phyloP scores from a whole-genome alignment of 2,797 vertebrate species.

The Anguilla marmorata region DNA sequence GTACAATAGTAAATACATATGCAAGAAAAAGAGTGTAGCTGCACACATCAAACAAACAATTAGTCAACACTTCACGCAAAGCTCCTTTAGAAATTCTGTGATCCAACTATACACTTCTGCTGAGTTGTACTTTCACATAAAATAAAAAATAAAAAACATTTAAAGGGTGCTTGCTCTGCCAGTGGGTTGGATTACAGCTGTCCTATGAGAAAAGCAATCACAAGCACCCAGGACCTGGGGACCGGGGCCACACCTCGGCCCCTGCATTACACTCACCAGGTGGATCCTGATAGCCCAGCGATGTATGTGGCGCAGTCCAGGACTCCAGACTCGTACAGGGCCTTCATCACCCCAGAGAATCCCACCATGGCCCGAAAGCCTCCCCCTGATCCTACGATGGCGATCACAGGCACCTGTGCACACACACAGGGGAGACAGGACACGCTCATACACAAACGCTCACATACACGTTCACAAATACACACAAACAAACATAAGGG shows the following conservation, averaged over 20 bases:
- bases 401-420: constrained; percentile 90
- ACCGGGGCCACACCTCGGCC: background rate
- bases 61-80: background rate
- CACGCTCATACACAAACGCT: background rate
- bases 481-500: background rate
- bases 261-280: constrained; percentile 75
- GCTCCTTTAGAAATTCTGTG: background rate
- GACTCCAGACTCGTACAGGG: constrained; percentile 89
- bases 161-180: background rate
- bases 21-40: background rate
- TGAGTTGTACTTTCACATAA: background rate
- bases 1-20: background rate
- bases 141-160: background rate
- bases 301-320: constrained; percentile 92
- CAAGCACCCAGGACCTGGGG: background rate
- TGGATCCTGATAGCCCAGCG: constrained; percentile 94
- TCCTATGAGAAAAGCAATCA: background rate
- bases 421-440: background rate
- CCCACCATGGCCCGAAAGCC: constrained; percentile 97
- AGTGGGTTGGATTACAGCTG: background rate
- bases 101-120: background rate
- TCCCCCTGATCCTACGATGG: constrained; percentile 90
- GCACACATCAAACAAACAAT: background rate
- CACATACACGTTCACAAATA: background rate
- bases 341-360: constrained; percentile 96